These are phyloP conservation scores for Halcyon senegalensis DNA, from an alignment of 2,113 vertebrate genomes.

Conservation along the genomic window DNA sequence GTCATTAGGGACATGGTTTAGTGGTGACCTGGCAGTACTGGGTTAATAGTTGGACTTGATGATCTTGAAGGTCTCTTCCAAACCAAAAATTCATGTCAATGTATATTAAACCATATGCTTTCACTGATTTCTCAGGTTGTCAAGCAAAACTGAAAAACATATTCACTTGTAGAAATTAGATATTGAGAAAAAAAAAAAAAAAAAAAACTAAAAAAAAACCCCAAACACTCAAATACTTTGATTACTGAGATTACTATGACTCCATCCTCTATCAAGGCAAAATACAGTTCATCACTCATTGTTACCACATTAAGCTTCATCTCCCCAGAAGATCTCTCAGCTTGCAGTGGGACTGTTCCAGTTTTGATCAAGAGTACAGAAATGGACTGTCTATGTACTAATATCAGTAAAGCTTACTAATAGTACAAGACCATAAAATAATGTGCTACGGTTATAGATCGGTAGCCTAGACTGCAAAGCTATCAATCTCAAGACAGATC, in stretches of 20 bases:
- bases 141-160: not conserved
- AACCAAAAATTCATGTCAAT: not conserved
- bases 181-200: not conserved
- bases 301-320: not conserved
- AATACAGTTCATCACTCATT: not conserved
- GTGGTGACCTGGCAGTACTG: too few species aligned
- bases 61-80: too few species aligned
- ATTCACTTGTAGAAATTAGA: not conserved
- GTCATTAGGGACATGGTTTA: too few species aligned
- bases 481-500: not conserved
- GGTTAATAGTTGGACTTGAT: too few species aligned
- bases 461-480: not conserved
- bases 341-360: not conserved
- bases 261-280: not conserved
- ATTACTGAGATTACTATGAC: not conserved
- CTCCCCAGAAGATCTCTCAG: not conserved
- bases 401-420: not conserved
- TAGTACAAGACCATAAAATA: not conserved
- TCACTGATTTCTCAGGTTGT: not conserved
- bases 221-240: not conserved
- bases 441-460: not conserved
- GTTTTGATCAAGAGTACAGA: not conserved
- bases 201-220: not conserved
- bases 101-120: not conserved
- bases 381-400: not conserved